These are phyloP conservation scores for Plebejus argus DNA, from an alignment of 2,888 invertebrate genomes.

Conservation along the genomic window DNA sequence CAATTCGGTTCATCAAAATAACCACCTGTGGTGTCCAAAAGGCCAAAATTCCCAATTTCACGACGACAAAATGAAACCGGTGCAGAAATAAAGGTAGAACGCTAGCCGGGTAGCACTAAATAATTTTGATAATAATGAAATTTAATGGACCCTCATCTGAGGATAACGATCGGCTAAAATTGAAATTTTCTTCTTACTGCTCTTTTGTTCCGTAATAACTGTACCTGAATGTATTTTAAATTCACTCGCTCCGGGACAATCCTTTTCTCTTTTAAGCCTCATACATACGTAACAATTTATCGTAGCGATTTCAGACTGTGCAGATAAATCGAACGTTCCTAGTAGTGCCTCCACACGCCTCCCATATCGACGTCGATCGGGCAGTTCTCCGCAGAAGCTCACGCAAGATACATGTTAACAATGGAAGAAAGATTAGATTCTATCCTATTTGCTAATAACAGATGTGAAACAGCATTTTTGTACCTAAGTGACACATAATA, in stretches of 20 bases:
- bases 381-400: too few species aligned
- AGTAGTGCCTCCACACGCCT: too few species aligned
- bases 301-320: too few species aligned
- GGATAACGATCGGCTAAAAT: slow-evolving; percentile 40
- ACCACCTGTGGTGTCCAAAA: neutral
- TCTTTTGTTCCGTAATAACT: slow-evolving; percentile 5
- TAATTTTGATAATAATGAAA: slow-evolving; percentile 38
- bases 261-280: neutral
- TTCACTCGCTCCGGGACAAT: neutral
- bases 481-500: too few species aligned
- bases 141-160: slow-evolving; percentile 38
- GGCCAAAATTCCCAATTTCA: neutral
- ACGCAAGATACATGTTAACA: too few species aligned
- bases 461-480: too few species aligned
- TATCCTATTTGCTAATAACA: too few species aligned
- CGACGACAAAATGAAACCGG: neutral
- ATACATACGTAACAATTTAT: too few species aligned
- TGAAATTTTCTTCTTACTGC: slow-evolving; percentile 39
- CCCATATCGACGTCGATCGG: too few species aligned
- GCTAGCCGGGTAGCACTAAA: slow-evolving; percentile 39
- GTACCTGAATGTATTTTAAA: slow-evolving; percentile 14
- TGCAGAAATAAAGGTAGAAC: neutral
- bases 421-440: too few species aligned
- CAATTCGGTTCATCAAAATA: neutral
- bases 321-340: too few species aligned